Evolutionary conservation across 2,888 invertebrate species (phyloP), one percentile per base, ranked within the genome.

Genomic region (Anarsia innoxiella): DNA sequence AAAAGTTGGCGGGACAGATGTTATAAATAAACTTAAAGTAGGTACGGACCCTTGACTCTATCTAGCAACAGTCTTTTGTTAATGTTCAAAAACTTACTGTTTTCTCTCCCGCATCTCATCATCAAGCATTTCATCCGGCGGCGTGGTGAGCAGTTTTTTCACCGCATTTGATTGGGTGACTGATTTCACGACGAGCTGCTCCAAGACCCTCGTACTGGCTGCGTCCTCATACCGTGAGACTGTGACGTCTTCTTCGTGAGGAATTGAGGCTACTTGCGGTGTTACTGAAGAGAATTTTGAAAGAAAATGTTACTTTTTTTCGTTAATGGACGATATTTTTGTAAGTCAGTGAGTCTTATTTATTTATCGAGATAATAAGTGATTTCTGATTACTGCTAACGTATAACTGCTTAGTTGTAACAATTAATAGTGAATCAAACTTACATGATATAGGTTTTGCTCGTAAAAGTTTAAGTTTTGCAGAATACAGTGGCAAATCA

Each of bases 381-480:
- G n/a, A n/a, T n/a, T n/a, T n/a, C n/a, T n/a, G n/a, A n/a, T n/a
- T n/a, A n/a, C n/a, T n/a, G n/a, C n/a, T n/a, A n/a, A n/a, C n/a
- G n/a, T n/a, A n/a, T n/a, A n/a, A n/a, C n/a, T n/a, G n/a, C n/a
- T n/a, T n/a, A n/a, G 19, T 19, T 19, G 3, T 19, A 19, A 3
- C n/a, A n/a, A n/a, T 6, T 19, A 19, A 5, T 19, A 5, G 8
- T 11, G 15, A 31, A 13, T 13, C 37, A 40, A 31, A 66, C 68
- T 66, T 49, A 80, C 82, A 45, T 11, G 72, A 52, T 28, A 62
- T 9, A 23, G 64, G 44, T 45, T 71, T 74, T 1, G 75, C 82
- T 19, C 60, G 62, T 30, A 83, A 50, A 12, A 82, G 51, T 31
- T 67, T 68, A 6, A 76, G 45, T 61, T 83, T 83, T 0, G 79